Evolutionary conservation across 1,140 invertebrate species (phyloP).

Genomic region (Camponotus vicinus): DNA sequence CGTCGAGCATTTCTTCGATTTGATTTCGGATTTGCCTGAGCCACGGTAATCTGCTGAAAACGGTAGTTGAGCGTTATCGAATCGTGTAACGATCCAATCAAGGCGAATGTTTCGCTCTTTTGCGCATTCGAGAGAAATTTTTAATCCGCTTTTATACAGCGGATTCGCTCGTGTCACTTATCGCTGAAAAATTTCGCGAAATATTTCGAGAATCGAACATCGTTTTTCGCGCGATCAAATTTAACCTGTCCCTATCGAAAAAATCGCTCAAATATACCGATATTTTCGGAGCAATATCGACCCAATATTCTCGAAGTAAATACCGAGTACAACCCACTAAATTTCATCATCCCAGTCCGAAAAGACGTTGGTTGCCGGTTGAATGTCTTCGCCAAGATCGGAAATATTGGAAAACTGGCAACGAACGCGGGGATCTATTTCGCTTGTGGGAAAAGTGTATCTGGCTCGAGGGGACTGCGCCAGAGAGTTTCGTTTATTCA

Average conservation of each 20-base stretch:
- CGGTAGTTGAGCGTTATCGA: conserved; percentile 47
- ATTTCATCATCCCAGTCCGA: neutral
- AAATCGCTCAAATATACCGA: neutral
- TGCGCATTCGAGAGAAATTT: conserved; percentile 31
- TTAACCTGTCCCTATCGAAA: neutral
- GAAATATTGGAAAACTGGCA: neutral
- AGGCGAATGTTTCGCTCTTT: conserved; percentile 42
- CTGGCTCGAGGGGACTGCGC: neutral
- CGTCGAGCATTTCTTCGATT: conserved; percentile 50
- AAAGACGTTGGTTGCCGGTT: neutral
- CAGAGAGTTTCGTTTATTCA: conserved; percentile 1
- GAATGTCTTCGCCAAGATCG: neutral
- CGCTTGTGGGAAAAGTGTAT: neutral
- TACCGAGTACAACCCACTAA: neutral
- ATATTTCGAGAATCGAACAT: neutral
- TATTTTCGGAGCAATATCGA: neutral
- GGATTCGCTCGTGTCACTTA: conserved; percentile 16
- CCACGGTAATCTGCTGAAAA: conserved; percentile 50
- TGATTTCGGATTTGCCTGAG: conserved; percentile 46
- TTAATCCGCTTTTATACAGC: conserved; percentile 21
- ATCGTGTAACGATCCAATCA: conserved; percentile 55
- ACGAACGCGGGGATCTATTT: neutral
- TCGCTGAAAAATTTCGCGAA: conserved; percentile 44
- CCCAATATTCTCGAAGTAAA: neutral
- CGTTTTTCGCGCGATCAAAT: neutral